Base-by-base conservation (phyloP, 2,797 vertebrate species). In the Anolis apletophallus region DNA sequence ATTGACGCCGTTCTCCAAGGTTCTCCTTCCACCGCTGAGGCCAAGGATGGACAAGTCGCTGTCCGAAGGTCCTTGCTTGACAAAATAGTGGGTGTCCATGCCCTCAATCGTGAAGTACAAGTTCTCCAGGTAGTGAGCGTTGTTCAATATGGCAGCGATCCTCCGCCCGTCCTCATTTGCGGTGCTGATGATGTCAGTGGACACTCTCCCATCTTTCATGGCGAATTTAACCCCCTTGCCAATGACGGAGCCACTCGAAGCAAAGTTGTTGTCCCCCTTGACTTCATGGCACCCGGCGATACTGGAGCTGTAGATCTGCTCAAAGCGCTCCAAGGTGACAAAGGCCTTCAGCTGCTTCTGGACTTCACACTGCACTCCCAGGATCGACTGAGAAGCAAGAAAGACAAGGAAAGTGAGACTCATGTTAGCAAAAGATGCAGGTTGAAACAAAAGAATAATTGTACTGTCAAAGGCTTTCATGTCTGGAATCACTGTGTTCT, bases 301-400 rank as follows among this genome's bases (percentile, higher is more conserved):
- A 57, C 97, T 97, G 87, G 98, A 97, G 71, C 96, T 93, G 87
- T 99, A 99, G 95, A 99, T 98, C 92, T 96, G 98, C 23, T 97
- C 98, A 0, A 99, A 99, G 26, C 97, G 97, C 88, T 99, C 99
- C 36, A 99, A 95, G 67, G 98, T 99, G 91, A 99, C 98, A 5
- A 99, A 99, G 74, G 98, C 97, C 95, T 98, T 99, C 88, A 99
- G 97, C 95, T 99, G 98, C 92, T 98, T 97, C 96, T 99, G 98
- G 80, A 99, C 99, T 92, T 99, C 98, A 89, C 99, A 99, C 26
- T 99, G 99, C 26, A 99, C 98, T 0, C 99, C 99, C 64, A 99
- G 96, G 94, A 99, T 95, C 29, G 99, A 99, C 99, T 99, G 96
- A 73, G 21, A 1, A 46, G 9, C 19, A 52, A 86, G 55, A 85